Conservation (phyloP, 2,797 vertebrate genomes). For the Miichthys miiuy region DNA sequence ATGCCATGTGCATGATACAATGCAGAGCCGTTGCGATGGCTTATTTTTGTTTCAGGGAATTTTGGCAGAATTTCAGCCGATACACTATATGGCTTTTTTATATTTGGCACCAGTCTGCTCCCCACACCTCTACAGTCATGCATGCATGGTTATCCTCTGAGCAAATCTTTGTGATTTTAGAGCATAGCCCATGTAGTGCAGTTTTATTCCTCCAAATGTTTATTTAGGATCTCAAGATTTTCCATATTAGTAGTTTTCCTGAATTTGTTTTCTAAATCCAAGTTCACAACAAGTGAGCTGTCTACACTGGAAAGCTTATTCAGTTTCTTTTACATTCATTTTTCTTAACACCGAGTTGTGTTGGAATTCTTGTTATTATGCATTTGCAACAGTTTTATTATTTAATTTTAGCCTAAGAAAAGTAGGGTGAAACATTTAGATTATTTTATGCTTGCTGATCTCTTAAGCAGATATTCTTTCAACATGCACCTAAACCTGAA, state of each 20-base stretch:
- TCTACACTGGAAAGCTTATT: background rate
- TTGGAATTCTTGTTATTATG: background rate
- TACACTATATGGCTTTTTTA: conserved; percentile 52
- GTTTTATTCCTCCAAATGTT: conserved; percentile 35
- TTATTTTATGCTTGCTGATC: background rate
- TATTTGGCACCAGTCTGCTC: conserved; percentile 54
- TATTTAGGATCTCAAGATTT: conserved; percentile 55
- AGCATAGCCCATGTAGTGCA: background rate
- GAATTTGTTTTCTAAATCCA: too few relatives aligned
- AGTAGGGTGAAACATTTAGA: background rate
- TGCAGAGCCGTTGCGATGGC: conserved; percentile 57
- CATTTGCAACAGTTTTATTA: background rate
- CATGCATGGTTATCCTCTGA: conserved; percentile 54
- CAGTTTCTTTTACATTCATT: background rate
- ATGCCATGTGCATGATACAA: conserved; percentile 62
- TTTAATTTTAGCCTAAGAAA: background rate
- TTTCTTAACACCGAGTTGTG: background rate
- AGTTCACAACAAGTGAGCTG: background rate
- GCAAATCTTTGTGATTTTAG: conserved; percentile 35
- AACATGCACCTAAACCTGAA: background rate
- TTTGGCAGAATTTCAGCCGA: conserved; percentile 56
- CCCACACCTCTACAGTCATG: conserved; percentile 42
- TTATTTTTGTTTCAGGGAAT: conserved; percentile 73
- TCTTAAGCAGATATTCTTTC: background rate
- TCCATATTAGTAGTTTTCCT: conserved; percentile 42